Conservation (phyloP, 2,888 invertebrate genomes). For the Sthenelais limicola region DNA sequence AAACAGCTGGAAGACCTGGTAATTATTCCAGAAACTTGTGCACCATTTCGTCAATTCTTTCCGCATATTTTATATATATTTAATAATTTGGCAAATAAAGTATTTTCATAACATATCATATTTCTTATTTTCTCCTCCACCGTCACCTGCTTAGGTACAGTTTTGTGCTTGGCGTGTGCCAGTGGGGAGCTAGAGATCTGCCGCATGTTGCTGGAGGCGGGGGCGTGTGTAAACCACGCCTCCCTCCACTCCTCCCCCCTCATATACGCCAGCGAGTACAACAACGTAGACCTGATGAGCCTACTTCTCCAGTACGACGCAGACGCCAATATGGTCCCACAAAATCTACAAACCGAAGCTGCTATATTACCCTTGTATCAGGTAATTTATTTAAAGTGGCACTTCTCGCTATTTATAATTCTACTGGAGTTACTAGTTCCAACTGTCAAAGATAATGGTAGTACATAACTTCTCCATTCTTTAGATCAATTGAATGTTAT, state of each 20-base stretch:
- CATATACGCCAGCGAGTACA: conserved; percentile 48
- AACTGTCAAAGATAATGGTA: too few species aligned
- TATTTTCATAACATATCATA: too few species aligned
- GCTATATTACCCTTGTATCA: conserved; percentile 38
- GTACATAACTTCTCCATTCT: too few species aligned
- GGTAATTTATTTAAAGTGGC: too few species aligned
- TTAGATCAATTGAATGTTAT: too few species aligned
- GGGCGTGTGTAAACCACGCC: conserved; percentile 43
- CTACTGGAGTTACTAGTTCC: too few species aligned
- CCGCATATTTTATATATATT: too few species aligned
- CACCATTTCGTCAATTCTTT: too few species aligned
- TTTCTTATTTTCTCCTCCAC: background rate
- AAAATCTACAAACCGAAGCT: conserved; percentile 27
- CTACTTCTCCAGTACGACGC: conserved; percentile 48
- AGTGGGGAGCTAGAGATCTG: conserved; percentile 43
- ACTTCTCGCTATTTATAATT: too few species aligned
- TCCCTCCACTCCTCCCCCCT: conserved; percentile 44
- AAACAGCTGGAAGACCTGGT: too few species aligned
- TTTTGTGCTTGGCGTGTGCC: conserved; percentile 47
- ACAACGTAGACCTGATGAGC: conserved; percentile 43
- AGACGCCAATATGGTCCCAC: conserved; percentile 42
- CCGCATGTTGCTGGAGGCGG: conserved; percentile 34
- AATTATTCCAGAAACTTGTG: too few species aligned
- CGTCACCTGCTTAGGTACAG: conserved; percentile 42
- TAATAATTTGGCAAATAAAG: too few species aligned